Evolutionary conservation across 2,797 vertebrate species (phyloP), one percentile per base, ranked within the genome.

Genomic region (Phaenicophaeus curvirostris): DNA sequence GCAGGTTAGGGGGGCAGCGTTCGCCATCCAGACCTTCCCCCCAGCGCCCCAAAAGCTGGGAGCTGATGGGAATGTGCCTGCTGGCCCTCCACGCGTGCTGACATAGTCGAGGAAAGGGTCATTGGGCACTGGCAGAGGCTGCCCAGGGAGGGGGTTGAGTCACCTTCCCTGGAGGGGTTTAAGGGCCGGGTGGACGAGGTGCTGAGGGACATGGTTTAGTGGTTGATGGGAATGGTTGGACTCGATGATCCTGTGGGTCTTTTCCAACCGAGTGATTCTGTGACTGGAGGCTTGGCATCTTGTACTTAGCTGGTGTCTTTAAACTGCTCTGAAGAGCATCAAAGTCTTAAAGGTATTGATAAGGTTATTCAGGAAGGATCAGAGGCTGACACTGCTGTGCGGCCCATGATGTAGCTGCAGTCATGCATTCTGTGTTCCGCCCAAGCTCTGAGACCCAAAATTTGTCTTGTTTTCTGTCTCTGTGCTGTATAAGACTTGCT

Each of bases 1-100:
- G 18, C 42, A 19, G 15, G 13, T 3, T 15, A 61, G 37, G 42
- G 44, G 5, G 1, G n/a, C 23, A 11, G 21, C 12, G 4, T 41
- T 55, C 18, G 2, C 31, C 58, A 1, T 13, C 8, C 5, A 5
- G 35, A 14, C 37, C 72, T 65, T 41, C 20, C 4, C 13, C 7
- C 3, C 4, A 3, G 6, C 44, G 5, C 33, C 28, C 8, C 28
- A 11, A 5, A 57, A 44, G 27, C 11, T 4, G 1, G 11, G 42
- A 54, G 31, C 5, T 39, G 42, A 11, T 50, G 68, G 48, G 39
- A 35, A 10, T 6, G 35, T 18, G 15, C 42, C 42, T 44, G 39
- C 39, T 39, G 39, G 39, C 39, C 39, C 39, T 39, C 39, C 39
- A 39, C 13, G 39, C 39, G 13, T 13, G 39, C 39, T 13, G 39